Evolutionary conservation across 2,113 vertebrate species (phyloP).

Genomic region (Pipra filicauda): DNA sequence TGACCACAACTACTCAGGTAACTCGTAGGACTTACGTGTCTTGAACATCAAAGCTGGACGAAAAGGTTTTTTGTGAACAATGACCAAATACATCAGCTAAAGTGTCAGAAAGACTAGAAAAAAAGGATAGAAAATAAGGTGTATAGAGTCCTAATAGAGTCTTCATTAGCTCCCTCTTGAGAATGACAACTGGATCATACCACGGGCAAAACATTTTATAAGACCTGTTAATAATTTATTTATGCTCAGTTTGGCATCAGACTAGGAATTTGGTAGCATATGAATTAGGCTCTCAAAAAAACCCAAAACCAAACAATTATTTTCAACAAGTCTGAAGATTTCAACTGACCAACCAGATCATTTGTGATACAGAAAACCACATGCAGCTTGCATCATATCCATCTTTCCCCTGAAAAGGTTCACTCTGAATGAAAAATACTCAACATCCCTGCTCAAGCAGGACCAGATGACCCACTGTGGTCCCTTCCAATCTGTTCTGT

Average conservation of each 20-base stretch:
- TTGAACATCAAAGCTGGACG: neutral
- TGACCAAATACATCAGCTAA: neutral
- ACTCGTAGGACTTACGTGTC: neutral
- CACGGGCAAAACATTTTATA: neutral
- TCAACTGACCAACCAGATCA: neutral
- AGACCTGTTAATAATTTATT: neutral
- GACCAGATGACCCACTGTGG: neutral
- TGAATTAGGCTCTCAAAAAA: neutral
- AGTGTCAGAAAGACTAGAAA: neutral
- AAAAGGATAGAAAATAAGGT: neutral
- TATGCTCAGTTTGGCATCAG: neutral
- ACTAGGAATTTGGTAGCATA: neutral
- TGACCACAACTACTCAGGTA: neutral
- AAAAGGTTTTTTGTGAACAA: neutral
- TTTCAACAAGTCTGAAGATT: neutral
- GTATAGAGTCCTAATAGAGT: neutral
- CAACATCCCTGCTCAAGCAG: neutral
- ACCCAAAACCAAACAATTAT: neutral
- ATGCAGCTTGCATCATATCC: neutral
- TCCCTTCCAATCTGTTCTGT: neutral
- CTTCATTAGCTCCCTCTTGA: neutral
- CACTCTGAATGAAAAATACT: neutral
- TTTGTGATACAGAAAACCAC: neutral
- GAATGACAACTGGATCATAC: neutral
- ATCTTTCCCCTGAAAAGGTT: neutral